phyloP scores from a whole-genome alignment of 2,888 invertebrate species.

The Melanostoma mellinum region DNA sequence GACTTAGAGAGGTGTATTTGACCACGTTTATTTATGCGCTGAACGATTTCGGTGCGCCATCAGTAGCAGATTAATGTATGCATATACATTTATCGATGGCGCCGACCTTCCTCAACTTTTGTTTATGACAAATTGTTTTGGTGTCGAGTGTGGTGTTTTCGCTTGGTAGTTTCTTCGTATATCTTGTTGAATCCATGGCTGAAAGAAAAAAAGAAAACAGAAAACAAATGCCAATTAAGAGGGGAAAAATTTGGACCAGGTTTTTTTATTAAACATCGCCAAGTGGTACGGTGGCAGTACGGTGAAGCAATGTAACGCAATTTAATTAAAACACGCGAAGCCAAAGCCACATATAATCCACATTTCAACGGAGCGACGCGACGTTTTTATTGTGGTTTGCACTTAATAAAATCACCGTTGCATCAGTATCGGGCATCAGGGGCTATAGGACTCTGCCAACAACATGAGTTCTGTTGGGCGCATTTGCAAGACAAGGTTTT shows the following conservation, averaged over 20 bases:
- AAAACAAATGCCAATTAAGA: constrained; percentile 43
- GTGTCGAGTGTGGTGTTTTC: constrained; percentile 43
- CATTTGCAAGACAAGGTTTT: constrained; percentile 52
- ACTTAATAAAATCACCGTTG: constrained; percentile 63
- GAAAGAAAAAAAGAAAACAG: constrained; percentile 17
- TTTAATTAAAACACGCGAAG: constrained; percentile 56
- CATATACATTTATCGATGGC: constrained; percentile 41
- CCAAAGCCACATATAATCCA: constrained; percentile 16
- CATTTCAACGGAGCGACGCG: constrained; percentile 39
- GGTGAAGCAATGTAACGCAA: constrained; percentile 42
- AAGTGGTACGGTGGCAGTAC: constrained; percentile 44
- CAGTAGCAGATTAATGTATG: constrained; percentile 44
- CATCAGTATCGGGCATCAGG: constrained; percentile 26
- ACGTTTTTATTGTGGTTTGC: constrained; percentile 70
- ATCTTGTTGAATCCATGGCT: constrained; percentile 15
- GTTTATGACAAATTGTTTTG: constrained; percentile 69
- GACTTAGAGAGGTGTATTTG: constrained; percentile 34
- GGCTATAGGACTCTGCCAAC: constrained; percentile 40
- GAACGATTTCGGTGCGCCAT: constrained; percentile 17
- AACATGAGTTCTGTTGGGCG: constrained; percentile 43
- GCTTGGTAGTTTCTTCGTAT: constrained; percentile 9
- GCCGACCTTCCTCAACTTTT: constrained; percentile 71
- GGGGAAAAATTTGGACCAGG: constrained; percentile 24
- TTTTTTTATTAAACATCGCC: constrained; percentile 20
- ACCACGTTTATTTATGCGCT: constrained; percentile 17